Percentiles rank a stretch among this genome's conserved stretches.
Conservation (phyloP, 2,113 vertebrate species). For the Danio rerio region GRCz12tu NC_133189.1:7901001-7901500, state of each 20-base stretch:
- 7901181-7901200: not conserved
- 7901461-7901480: not conserved
- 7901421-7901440: slow-evolving; percentile 80
- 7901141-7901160: not conserved
- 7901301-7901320: not conserved
- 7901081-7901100: slow-evolving; percentile 98
- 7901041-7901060: slow-evolving; percentile 96
- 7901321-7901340: slow-evolving; percentile 97
- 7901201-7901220: slow-evolving; percentile 21
- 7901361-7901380: slow-evolving; percentile 98
- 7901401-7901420: slow-evolving; percentile 92
- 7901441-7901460: no score
- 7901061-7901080: slow-evolving; percentile 97
- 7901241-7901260: not conserved
- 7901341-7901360: slow-evolving; percentile 98
- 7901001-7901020: slow-evolving; percentile 98
- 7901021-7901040: slow-evolving; percentile 96
- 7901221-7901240: not conserved
- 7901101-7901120: slow-evolving; percentile 31
- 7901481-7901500: not conserved
- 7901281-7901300: not conserved
- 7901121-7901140: not conserved
- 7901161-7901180: not conserved
- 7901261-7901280: not conserved
- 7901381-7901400: slow-evolving; percentile 95